phyloP scores from a whole-genome alignment of 1,140 invertebrate genomes.

The Dinothrombium tinctorium region DNA sequence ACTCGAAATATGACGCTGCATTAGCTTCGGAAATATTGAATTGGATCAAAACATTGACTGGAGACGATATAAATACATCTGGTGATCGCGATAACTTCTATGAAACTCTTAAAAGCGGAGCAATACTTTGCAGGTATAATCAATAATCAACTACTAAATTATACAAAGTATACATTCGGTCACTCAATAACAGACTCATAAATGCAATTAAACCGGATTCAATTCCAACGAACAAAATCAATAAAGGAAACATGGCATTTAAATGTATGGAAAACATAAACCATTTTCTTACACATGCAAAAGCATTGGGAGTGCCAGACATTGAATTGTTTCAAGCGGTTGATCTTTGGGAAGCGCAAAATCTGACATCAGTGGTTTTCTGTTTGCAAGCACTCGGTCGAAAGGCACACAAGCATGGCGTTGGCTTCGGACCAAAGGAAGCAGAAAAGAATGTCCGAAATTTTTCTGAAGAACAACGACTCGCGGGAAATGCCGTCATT shows the following conservation, averaged over 20 bases:
- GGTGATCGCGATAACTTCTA: too few species aligned
- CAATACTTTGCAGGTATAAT: too few species aligned
- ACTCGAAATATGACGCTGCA: too few species aligned
- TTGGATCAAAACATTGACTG: too few species aligned
- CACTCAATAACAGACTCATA: too few species aligned
- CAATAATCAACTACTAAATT: too few species aligned
- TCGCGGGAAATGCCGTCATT: slow-evolving; percentile 57
- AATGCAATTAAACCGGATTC: slow-evolving; percentile 50
- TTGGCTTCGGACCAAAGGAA: slow-evolving; percentile 42
- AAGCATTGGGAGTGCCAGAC: slow-evolving; percentile 61
- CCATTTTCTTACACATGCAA: slow-evolving; percentile 66
- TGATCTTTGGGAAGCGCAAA: slow-evolving; percentile 76
- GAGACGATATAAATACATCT: too few species aligned
- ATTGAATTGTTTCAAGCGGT: slow-evolving; percentile 81
- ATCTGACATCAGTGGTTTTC: slow-evolving; percentile 61
- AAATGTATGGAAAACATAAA: slow-evolving; percentile 91
- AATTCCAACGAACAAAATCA: slow-evolving; percentile 55
- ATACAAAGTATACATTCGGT: too few species aligned
- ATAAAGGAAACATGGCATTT: slow-evolving; percentile 65
- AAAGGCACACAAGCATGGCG: slow-evolving; percentile 50
- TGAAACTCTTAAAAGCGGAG: too few species aligned
- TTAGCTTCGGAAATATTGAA: too few species aligned
- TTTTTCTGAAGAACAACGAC: slow-evolving; percentile 62
- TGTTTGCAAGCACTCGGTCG: slow-evolving; percentile 68
- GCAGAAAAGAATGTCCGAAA: slow-evolving; percentile 66